Evolutionary conservation across 2,888 invertebrate species (phyloP), one percentile per base, ranked within the genome.

Genomic region (Harmothoe impar): DNA sequence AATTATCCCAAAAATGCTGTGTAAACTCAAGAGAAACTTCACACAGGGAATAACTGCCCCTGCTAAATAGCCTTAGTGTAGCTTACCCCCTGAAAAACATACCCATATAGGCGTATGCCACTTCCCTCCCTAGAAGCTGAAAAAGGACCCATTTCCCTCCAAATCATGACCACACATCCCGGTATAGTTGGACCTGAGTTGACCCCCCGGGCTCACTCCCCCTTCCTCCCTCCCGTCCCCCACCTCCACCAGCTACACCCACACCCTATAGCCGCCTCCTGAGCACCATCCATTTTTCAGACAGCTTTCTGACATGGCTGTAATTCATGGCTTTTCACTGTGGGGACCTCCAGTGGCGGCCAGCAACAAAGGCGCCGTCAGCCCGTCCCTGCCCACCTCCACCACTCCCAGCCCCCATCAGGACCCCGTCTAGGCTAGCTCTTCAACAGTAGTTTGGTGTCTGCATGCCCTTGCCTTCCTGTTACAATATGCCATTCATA

Each of bases 321-420:
- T 72, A 72, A 72, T 72, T 72, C 72, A 72, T 72, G 72, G 72
- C 72, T 72, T 72, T 72, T 72, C 72, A 25, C 72, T 72, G n/a
- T 72, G 25, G 72, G 25, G 72, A 72, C 72, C 62, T 62, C 62
- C 72, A 72, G 72, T 7, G 31, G 29, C 72, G 3, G 62, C 20
- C 72, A 17, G 29, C 29, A 72, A 72, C 72, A 72, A 72, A 72
- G 25, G 72, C 5, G 15, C 3, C 15, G 29, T 25, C 62, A 23
- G 23, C 25, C 62, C 62, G n/a, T 62, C 62, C 20, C 62, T 62
- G 23, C 62, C 62, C 62, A 62, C 25, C 62, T 25, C 62, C 20
- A 3, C 5, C 25, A 23, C 10, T 15, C 3, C 62, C 5, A 5
- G 3, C 25, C 62, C 1, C 20, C 10, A 5, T 62, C 62, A 23